Evolutionary conservation across 1,140 invertebrate genomes (phyloP), one percentile per base, ranked within the genome.

Genomic region (Cyphomyrmex costatus): DNA sequence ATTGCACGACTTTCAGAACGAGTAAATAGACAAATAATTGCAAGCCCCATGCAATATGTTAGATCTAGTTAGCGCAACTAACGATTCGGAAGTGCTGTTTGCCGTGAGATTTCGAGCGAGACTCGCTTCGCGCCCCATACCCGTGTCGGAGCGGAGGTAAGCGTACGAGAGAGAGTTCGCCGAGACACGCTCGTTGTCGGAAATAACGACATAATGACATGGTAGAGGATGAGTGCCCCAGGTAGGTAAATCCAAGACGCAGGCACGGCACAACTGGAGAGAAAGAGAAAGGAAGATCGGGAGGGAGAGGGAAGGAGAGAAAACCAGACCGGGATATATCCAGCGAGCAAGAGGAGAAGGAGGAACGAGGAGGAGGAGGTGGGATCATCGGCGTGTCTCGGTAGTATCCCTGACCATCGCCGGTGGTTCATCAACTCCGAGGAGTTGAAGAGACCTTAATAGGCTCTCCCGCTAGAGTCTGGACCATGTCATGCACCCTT

Each of bases 161-260:
- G 83, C 86, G 89, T 85, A 89, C 83, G 84, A 88, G 86, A 89
- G 89, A 90, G 88, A 89, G 90, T 88, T 91, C 88, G 88, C 74
- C 93, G 91, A 93, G 93, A 94, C 93, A 93, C 92, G 93, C 94
- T 95, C 94, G 94, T 95, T 95, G 93, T 94, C 93, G 93, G 93
- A 93, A 95, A 94, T 94, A 95, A 95, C 94, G 93, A 94, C 93
- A 95, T 95, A 95, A 95, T 95, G 93, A 95, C 92, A 94, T 90
- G 93, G 94, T 94, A 92, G 92, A 89, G 93, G 92, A 94, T 92
- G 93, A 94, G 94, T 91, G 92, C 91, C 90, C 85, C 91, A 92
- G 91, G 92, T 93, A 93, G 92, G 91, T 92, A 93, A 93, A 92
- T 92, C 89, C 92, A 68, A 90, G 90, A 83, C 80, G 78, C 65